Evolutionary conservation across 2,113 vertebrate species (phyloP).

Genomic region (Albula goreensis): DNA sequence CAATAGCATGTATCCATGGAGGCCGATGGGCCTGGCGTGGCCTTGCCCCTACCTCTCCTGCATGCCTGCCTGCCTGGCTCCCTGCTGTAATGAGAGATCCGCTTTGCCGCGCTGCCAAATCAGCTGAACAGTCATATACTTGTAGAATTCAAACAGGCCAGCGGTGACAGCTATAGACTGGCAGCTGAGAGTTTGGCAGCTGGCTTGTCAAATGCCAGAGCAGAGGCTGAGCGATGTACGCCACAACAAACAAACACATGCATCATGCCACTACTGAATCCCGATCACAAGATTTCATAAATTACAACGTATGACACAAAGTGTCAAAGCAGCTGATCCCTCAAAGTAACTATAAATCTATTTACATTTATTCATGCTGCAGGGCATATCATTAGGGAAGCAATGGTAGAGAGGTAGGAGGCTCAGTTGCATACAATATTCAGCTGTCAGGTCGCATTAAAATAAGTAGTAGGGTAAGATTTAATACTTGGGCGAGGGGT

Average conservation of each 20-base stretch:
- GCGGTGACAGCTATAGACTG: not conserved
- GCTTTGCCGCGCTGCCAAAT: not conserved
- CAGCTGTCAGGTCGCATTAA: too few relatives aligned
- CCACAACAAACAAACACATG: not conserved
- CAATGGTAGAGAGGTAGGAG: not conserved
- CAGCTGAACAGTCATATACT: not conserved
- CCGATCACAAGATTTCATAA: not conserved
- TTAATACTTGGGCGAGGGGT: not conserved
- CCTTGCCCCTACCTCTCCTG: not conserved
- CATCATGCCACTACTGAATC: not conserved
- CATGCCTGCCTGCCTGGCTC: not conserved
- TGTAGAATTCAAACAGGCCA: conserved; percentile 4
- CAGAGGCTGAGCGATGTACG: not conserved
- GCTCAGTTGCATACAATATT: not conserved
- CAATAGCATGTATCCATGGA: not conserved
- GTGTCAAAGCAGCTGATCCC: not conserved
- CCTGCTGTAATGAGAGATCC: not conserved
- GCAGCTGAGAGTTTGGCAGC: not conserved
- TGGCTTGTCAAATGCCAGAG: not conserved
- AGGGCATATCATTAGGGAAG: not conserved
- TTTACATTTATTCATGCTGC: not conserved
- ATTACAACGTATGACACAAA: not conserved
- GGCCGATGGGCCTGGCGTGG: not conserved
- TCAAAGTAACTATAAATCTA: too few relatives aligned
- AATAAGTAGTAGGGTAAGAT: not conserved